Evolutionary conservation across 2,888 invertebrate species (phyloP).

Genomic region (Macrophya annulata): DNA sequence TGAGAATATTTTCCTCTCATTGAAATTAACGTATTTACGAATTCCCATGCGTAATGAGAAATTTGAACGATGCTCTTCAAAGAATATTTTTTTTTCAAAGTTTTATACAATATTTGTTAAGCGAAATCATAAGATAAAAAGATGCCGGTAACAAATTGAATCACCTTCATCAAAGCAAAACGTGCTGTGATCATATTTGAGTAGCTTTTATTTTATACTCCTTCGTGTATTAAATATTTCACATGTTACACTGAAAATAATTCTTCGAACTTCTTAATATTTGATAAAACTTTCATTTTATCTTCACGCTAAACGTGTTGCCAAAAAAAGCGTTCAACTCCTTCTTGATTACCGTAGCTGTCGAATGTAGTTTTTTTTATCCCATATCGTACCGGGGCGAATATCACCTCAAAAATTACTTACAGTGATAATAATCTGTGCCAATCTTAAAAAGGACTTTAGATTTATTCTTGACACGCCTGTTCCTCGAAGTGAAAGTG

Average conservation of each 20-base stretch:
- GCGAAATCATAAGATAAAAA: not conserved
- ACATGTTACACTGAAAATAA: too few relatives aligned
- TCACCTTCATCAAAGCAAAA: slow-evolving; percentile 17
- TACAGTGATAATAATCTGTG: not conserved
- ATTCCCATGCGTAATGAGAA: not conserved
- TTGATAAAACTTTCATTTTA: not conserved
- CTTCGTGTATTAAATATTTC: not conserved
- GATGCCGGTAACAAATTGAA: not conserved
- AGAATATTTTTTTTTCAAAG: not conserved
- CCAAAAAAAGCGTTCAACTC: not conserved
- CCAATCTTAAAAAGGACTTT: not conserved
- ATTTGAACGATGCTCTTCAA: not conserved
- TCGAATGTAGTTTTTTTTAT: not conserved
- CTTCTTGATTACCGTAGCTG: not conserved
- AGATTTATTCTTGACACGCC: slow-evolving; percentile 5
- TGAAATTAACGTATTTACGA: not conserved
- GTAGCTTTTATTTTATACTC: not conserved
- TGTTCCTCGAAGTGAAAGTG: not conserved
- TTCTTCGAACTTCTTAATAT: too few relatives aligned
- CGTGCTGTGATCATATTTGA: not conserved
- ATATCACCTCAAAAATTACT: not conserved
- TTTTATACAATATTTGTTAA: not conserved
- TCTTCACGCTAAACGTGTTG: not conserved
- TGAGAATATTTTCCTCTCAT: not conserved
- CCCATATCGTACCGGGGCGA: not conserved